These are phyloP conservation scores for Amblyraja radiata DNA, from an alignment of 2,797 vertebrate genomes.

Conservation along the genomic window DNA sequence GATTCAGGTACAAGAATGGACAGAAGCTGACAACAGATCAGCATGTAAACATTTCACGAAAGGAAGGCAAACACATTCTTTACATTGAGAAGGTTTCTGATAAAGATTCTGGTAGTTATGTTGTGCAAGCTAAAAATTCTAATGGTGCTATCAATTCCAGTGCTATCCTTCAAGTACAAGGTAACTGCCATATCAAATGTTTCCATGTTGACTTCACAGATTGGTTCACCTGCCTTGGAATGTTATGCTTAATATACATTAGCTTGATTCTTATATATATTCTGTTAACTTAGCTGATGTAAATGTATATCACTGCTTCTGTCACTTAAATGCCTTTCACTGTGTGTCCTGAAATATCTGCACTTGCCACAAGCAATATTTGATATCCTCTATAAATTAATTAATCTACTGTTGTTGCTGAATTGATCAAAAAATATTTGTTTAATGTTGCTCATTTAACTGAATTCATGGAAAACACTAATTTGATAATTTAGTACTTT, in stretches of 20 bases:
- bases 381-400: not conserved
- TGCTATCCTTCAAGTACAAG: slow-evolving; percentile 61
- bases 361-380: not conserved
- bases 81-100: slow-evolving; percentile 63
- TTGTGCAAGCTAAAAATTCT: slow-evolving; percentile 59
- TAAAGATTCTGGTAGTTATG: slow-evolving; percentile 62
- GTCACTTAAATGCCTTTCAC: slow-evolving; percentile 30
- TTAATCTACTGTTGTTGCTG: not conserved
- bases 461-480: not conserved
- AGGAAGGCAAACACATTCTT: slow-evolving; percentile 66
- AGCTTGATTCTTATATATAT: slow-evolving; percentile 72
- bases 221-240: slow-evolving; percentile 60
- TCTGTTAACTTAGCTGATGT: slow-evolving; percentile 53
- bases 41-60: slow-evolving; percentile 59
- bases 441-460: slow-evolving; percentile 4
- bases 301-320: slow-evolving; percentile 39
- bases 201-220: slow-evolving; percentile 49
- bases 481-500: slow-evolving; percentile 9
- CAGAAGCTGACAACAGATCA: slow-evolving; percentile 63
- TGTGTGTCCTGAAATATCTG: not conserved
- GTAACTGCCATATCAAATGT: slow-evolving; percentile 57
- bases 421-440: not conserved
- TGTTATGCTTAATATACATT: slow-evolving; percentile 66
- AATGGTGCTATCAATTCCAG: slow-evolving; percentile 61
- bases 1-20: slow-evolving; percentile 82